These are phyloP conservation scores for Teleiodes luculella DNA, from an alignment of 2,888 invertebrate genomes.

Conservation along the genomic window DNA sequence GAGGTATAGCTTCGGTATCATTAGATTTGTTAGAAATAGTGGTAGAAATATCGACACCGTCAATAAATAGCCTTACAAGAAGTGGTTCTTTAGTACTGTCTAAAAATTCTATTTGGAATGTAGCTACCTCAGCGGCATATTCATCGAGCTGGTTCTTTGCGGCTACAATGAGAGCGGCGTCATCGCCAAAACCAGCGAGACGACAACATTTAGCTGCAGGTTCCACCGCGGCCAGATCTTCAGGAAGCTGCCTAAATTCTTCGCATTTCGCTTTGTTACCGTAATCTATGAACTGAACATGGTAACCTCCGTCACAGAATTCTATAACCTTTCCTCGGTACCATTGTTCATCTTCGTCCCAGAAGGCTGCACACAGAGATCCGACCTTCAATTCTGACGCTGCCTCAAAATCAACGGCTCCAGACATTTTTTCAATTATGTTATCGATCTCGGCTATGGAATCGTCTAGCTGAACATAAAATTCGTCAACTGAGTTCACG, in stretches of 20 bases:
- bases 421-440: constrained; percentile 77
- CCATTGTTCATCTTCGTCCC: constrained; percentile 82
- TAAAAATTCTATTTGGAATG: constrained; percentile 80
- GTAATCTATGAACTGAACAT: constrained; percentile 83
- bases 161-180: constrained; percentile 60
- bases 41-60: constrained; percentile 66
- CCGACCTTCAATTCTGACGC: constrained; percentile 77
- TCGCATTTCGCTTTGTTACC: constrained; percentile 82
- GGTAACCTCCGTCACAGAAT: constrained; percentile 73
- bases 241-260: constrained; percentile 80
- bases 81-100: constrained; percentile 78
- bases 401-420: constrained; percentile 72
- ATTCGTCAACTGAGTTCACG: constrained; percentile 83
- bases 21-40: neutral
- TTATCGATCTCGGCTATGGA: constrained; percentile 77
- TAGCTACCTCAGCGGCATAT: constrained; percentile 48
- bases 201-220: constrained; percentile 82
- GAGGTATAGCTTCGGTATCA: too few relatives aligned
- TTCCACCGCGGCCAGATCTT: constrained; percentile 75
- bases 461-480: constrained; percentile 84
- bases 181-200: constrained; percentile 67
- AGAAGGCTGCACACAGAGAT: constrained; percentile 81
- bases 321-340: constrained; percentile 82
- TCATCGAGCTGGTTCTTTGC: constrained; percentile 56
- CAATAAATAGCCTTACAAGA: constrained; percentile 77